Evolutionary conservation across 2,888 invertebrate genomes (phyloP), one percentile per base, ranked within the genome.

Genomic region (Rugalucina vietnamica): DNA sequence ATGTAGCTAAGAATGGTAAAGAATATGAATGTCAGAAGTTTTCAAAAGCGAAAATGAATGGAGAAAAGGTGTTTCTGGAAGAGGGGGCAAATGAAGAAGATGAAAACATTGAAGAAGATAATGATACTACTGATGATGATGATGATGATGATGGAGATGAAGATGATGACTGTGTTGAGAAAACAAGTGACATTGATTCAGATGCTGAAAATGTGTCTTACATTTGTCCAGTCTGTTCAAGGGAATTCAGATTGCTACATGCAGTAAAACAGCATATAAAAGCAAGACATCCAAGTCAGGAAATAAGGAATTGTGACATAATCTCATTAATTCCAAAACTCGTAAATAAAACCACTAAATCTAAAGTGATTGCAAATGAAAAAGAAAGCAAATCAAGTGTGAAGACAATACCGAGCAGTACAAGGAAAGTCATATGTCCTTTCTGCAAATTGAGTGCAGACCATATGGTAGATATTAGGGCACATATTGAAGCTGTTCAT

Each of bases 151-250:
- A 60, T 12, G 4, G 24, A 27, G 60, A 14, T 24, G 34, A 12
- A 34, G 57, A 27, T 57, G 5, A 60, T 24, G 60, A 34, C 21
- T 4, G 10, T n/a, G 32, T n/a, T 65, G 32, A 34, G 21, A 18
- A 65, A 65, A 34, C 32, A 29, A 14, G 12, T 65, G 18, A 32
- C 14, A 34, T 18, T 4, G 72, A 43, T 18, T 27, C 36, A 10
- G 70, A 54, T 12, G 50, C 50, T 21, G 37, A 70, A 5, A 72
- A 71, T 18, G 71, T 69, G 21, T 27, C 73, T 21, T 34, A 78
- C 21, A 29, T 50, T 27, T 87, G 87, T 65, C 57, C 60, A 29
- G 14, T 39, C 39, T 87, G 87, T 78, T 36, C 70, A 4, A 84
- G 73, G 36, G 49, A n/a, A 10, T 87, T 84, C 54, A 71, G 69